A percentile compares a stretch with the other conserved stretches of the same genome.
Conservation (phyloP, 1,140 invertebrate genomes). For the Caligus rogercresseyi region DNA sequence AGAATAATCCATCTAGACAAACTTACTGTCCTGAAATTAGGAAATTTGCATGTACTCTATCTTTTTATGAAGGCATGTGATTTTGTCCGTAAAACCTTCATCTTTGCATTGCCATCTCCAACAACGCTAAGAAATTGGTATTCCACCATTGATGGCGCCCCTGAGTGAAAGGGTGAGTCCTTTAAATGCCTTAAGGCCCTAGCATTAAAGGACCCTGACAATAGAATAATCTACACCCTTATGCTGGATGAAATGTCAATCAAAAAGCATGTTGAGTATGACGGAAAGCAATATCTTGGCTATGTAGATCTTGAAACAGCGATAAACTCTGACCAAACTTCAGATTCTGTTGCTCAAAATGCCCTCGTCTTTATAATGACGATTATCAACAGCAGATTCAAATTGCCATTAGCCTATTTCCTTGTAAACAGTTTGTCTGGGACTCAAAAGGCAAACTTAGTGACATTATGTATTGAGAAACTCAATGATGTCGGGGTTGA, state of each 20-base stretch:
- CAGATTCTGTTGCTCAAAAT: slow-evolving; percentile 26
- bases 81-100: too few species aligned
- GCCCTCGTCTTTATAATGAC: too few species aligned
- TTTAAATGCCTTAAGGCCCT: not conserved
- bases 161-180: not conserved
- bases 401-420: slow-evolving; percentile 22
- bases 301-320: slow-evolving; percentile 27
- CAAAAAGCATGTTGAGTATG: slow-evolving; percentile 26
- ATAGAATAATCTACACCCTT: slow-evolving; percentile 26
- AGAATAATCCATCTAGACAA: too few species aligned
- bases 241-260: slow-evolving; percentile 30
- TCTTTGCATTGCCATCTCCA: too few species aligned
- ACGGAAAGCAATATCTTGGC: slow-evolving; percentile 23
- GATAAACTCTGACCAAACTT: slow-evolving; percentile 19
- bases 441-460: not conserved
- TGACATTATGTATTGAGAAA: not conserved
- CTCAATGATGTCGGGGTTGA: not conserved
- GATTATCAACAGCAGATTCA: slow-evolving; percentile 26
- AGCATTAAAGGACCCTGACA: too few species aligned
- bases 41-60: not conserved
- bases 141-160: not conserved
- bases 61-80: not conserved
- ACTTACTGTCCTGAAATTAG: too few species aligned
- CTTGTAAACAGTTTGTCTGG: not conserved
- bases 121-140: too few species aligned